Evolutionary conservation across 2,888 invertebrate species (phyloP).

Genomic region (Epinotia nisella): DNA sequence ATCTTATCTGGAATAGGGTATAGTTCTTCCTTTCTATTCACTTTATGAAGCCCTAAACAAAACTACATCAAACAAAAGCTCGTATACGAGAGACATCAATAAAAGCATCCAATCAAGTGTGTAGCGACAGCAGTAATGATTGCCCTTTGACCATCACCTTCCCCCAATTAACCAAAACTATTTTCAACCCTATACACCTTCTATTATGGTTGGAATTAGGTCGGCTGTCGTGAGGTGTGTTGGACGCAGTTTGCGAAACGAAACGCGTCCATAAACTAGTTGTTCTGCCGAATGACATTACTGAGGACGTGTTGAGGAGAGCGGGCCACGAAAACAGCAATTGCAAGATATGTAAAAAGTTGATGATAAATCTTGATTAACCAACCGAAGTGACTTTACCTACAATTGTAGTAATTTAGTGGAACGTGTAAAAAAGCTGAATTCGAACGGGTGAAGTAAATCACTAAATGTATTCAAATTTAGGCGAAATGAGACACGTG

Average conservation of each 20-base stretch:
- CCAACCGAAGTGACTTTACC: no score
- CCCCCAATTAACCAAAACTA: background rate
- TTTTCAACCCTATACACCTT: background rate
- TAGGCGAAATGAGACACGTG: no score
- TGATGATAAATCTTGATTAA: no score
- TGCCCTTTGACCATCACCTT: constrained; percentile 35
- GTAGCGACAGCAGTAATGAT: constrained; percentile 43
- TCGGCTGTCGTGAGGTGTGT: constrained; percentile 36
- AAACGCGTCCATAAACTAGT: constrained; percentile 75
- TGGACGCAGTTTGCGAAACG: constrained; percentile 54
- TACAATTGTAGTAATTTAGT: no score
- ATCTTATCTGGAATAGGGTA: no score
- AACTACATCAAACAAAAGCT: constrained; percentile 31
- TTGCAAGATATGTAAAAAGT: no score
- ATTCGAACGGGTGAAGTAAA: no score
- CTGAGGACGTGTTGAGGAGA: constrained; percentile 67
- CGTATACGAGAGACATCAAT: constrained; percentile 35
- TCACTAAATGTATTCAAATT: no score
- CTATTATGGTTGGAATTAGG: background rate
- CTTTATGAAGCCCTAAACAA: constrained; percentile 21
- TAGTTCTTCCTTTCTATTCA: background rate
- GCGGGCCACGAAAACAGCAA: constrained; percentile 56
- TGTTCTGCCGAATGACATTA: constrained; percentile 81
- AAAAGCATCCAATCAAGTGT: constrained; percentile 44
- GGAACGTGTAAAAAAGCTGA: no score